Percentiles rank a stretch among this genome's conserved stretches.
phyloP scores from a whole-genome alignment of 1,140 invertebrate species.

The Heliconius melpomene region DNA sequence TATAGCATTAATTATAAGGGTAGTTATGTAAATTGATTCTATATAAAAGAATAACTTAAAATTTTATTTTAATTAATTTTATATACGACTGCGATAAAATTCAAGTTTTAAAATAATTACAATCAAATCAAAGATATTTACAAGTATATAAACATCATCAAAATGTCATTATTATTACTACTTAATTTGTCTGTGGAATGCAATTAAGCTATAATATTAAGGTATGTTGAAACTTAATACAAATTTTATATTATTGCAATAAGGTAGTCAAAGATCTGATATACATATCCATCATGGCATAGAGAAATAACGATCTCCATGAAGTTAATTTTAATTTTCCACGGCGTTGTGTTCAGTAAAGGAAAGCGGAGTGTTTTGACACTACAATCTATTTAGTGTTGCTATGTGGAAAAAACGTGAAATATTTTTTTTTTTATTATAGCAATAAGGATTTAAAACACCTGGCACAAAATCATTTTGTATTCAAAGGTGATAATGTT shows the following conservation, averaged over 20 bases:
- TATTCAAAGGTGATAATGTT: conserved; percentile 30
- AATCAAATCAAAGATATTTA: conserved; percentile 12
- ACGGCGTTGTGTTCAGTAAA: too few species aligned
- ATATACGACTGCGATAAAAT: not conserved
- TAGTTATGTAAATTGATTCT: too few species aligned
- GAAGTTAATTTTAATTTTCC: too few species aligned
- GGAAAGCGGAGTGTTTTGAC: too few species aligned
- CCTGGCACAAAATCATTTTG: not conserved
- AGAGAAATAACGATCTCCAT: too few species aligned
- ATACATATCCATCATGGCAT: too few species aligned
- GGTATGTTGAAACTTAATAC: not conserved
- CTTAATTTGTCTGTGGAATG: not conserved
- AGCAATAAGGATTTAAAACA: not conserved
- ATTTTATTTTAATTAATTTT: not conserved
- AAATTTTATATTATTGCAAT: not conserved
- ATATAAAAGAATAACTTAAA: not conserved
- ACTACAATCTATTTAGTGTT: too few species aligned
- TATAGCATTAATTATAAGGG: too few species aligned
- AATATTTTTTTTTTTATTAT: not conserved
- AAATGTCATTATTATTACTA: not conserved
- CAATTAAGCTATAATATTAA: not conserved
- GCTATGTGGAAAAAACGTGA: too few species aligned
- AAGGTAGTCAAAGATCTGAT: not conserved
- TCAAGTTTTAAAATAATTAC: conserved; percentile 1
- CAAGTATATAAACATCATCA: conserved; percentile 6